Base-by-base conservation (phyloP, 2,797 vertebrate genomes). In the Luscinia megarhynchos region DNA sequence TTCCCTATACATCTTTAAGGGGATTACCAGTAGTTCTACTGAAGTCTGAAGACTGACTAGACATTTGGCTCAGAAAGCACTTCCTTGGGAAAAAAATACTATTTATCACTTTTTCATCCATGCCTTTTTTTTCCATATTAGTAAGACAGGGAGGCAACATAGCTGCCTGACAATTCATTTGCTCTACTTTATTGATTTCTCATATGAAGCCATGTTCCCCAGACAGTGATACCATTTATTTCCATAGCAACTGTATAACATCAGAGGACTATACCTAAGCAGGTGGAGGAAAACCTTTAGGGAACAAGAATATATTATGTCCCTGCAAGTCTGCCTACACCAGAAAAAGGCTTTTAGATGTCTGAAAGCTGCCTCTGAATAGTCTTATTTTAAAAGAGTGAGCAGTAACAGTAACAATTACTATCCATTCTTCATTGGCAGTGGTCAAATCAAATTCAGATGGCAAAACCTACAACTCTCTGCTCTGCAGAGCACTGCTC, bases 171-270 rank as follows among this genome's bases (percentile, higher is more conserved):
- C 72, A 90, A 74, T 57, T 87, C 73, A 72, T 93, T 92, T 95
- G 68, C 81, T 80, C 46, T 40, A 26, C 76, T 78, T 94, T 87
- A 92, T 90, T 88, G 87, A 97, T 91, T 94, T 92, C 76, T 93
- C 79, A 48, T 66, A 69, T 55, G 34, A 89, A 94, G 51, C 73
- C 66, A 85, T 30, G 84, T 50, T 94, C 82, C 82, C 85, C 55
- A 89, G 76, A 51, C 29, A 17, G 32, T 94, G 90, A 92, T 89
- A 91, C 94, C 82, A 89, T 87, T 93, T 85, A 81, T 96, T 95
- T 88, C 95, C 84, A 95, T 92, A 88, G 92, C 82, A 95, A 93
- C 93, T 55, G 29, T 87, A 55, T 83, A 90, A 87, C 79, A 94
- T 93, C 95, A 92, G 73, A 95, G 62, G 21, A 78, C 51, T 50